phyloP scores from a whole-genome alignment of 2,888 invertebrate species.

The Dastarcus helophoroides region DNA sequence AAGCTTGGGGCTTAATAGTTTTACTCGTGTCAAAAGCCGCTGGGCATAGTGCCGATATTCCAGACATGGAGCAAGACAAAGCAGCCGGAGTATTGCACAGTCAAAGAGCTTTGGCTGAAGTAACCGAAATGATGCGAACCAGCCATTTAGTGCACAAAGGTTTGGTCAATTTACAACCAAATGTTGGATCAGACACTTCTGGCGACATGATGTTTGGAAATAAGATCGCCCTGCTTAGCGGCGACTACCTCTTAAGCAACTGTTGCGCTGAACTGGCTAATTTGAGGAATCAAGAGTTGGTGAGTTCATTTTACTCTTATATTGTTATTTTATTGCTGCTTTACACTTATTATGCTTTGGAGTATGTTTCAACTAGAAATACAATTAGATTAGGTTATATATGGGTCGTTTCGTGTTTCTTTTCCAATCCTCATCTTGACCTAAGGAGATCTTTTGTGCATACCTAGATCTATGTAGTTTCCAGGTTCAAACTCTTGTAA shows the following conservation, averaged over 20 bases:
- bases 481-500: too few relatives aligned
- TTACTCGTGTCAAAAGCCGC: constrained; percentile 86
- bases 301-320: constrained; percentile 4
- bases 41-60: constrained; percentile 67
- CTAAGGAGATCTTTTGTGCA: too few relatives aligned
- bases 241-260: constrained; percentile 79
- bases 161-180: constrained; percentile 66
- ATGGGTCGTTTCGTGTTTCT: too few relatives aligned
- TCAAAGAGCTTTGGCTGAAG: constrained; percentile 81
- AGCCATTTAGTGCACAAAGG: constrained; percentile 76
- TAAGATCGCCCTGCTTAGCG: constrained; percentile 86
- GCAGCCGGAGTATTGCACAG: constrained; percentile 76
- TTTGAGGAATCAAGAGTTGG: constrained; percentile 68
- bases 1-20: constrained; percentile 88
- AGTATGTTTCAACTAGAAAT: too few relatives aligned
- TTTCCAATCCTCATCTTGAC: too few relatives aligned
- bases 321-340: too few relatives aligned
- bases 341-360: too few relatives aligned
- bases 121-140: constrained; percentile 94
- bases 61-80: constrained; percentile 76
- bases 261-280: constrained; percentile 80
- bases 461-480: too few relatives aligned
- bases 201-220: constrained; percentile 89
- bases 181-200: constrained; percentile 32
- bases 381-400: too few relatives aligned